These are phyloP conservation scores for Oopsacas minuta DNA, from an alignment of 37 sponge, comb jelly and placozoan species.

Conservation along the genomic window DNA sequence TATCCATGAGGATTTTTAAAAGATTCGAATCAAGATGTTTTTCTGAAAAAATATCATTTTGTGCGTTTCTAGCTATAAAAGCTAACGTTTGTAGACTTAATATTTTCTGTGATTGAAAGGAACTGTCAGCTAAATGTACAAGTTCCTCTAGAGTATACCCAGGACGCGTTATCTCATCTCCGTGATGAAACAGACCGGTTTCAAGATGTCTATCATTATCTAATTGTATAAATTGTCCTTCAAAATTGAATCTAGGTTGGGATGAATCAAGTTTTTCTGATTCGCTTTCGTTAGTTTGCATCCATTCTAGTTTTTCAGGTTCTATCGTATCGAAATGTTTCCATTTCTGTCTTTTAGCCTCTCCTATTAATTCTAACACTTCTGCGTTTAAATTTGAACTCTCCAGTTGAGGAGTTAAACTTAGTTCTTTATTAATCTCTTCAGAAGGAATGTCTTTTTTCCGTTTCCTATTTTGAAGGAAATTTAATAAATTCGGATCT, in stretches of 20 bases:
- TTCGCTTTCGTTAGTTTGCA: slow-evolving; percentile 11
- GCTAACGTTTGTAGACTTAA: slow-evolving; percentile 43
- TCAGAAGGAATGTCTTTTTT: background rate
- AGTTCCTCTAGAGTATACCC: slow-evolving; percentile 76
- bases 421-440: background rate
- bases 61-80: background rate
- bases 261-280: background rate
- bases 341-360: slow-evolving; percentile 28
- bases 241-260: slow-evolving; percentile 44
- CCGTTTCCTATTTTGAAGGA: slow-evolving; percentile 21
- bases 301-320: slow-evolving; percentile 75
- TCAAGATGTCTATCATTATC: slow-evolving; percentile 28
- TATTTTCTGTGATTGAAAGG: slow-evolving; percentile 59
- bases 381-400: background rate
- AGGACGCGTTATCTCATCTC: slow-evolving; percentile 30
- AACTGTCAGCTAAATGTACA: slow-evolving; percentile 40
- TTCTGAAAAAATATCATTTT: background rate
- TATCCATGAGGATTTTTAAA: slow-evolving; percentile 26
- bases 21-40: slow-evolving; percentile 24
- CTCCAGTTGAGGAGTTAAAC: background rate
- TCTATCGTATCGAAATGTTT: slow-evolving; percentile 67
- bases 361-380: background rate
- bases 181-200: slow-evolving; percentile 78
- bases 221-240: slow-evolving; percentile 52
- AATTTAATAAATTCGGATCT: slow-evolving; percentile 26